Conservation (phyloP, 2,113 vertebrate species). For the Megaceryle torquata region DNA sequence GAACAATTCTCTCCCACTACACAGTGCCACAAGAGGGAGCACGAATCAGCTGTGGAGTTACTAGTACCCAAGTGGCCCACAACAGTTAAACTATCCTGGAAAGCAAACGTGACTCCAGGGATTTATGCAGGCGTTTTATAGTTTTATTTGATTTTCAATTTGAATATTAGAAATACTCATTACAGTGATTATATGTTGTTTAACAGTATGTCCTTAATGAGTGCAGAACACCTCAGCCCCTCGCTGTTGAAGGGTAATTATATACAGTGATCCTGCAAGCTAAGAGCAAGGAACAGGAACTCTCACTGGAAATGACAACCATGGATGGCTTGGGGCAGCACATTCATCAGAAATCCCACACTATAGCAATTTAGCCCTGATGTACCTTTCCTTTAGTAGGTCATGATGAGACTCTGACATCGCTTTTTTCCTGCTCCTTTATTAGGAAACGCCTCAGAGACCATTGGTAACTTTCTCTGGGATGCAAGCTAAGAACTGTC, state of each 20-base stretch:
- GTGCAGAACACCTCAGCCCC: not conserved
- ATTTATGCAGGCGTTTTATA: not conserved
- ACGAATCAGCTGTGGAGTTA: not conserved
- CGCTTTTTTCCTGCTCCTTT: not conserved
- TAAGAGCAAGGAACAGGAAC: not conserved
- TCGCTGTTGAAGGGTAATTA: not conserved
- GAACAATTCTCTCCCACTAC: fast-evolving
- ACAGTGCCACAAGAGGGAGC: not conserved
- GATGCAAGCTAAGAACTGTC: not conserved
- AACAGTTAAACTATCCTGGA: not conserved
- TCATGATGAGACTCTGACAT: fast-evolving
- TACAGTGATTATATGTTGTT: not conserved
- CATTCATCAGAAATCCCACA: not conserved
- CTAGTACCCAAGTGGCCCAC: not conserved
- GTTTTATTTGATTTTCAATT: not conserved
- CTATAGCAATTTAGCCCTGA: not conserved
- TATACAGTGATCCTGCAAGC: not conserved
- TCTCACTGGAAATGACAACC: not conserved
- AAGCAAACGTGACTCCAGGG: not conserved
- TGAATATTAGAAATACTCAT: not conserved
- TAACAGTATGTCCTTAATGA: not conserved
- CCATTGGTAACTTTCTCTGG: not conserved
- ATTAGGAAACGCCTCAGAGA: not conserved
- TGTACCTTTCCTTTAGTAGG: not conserved
- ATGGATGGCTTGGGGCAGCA: not conserved